Conservation (phyloP, 2,113 vertebrate genomes). For the Channa argus region DNA sequence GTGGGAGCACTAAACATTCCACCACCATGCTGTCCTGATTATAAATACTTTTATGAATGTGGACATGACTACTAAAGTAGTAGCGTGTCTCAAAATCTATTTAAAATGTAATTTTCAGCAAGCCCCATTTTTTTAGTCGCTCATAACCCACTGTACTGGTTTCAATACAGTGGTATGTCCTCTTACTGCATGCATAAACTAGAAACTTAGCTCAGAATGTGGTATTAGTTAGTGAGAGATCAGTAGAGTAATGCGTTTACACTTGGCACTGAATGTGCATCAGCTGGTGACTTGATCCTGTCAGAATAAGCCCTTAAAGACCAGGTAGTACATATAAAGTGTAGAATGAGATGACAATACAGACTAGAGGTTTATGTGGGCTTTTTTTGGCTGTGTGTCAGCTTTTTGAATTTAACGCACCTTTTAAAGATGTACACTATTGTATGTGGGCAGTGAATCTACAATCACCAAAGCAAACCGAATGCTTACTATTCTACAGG, state of each 20-base stretch:
- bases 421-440: no score
- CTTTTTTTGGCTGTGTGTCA: background rate
- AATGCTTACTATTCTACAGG: background rate
- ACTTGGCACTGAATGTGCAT: no score
- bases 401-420: conserved; percentile 4
- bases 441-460: background rate
- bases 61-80: background rate
- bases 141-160: background rate
- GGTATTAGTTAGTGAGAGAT: no score
- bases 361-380: conserved; percentile 1
- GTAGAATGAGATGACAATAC: background rate
- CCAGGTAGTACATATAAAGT: background rate
- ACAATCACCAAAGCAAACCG: background rate
- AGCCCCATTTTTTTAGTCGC: background rate
- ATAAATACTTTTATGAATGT: no score
- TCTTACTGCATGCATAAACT: no score
- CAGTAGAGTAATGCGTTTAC: no score
- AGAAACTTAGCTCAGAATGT: no score
- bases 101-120: background rate
- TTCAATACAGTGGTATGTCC: background rate
- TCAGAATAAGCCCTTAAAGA: conserved; percentile 2
- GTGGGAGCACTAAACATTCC: no score
- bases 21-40: no score
- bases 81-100: background rate
- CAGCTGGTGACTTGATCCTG: background rate